A percentile compares a stretch with the other conserved stretches of the same genome.
phyloP scores from a whole-genome alignment of 2,888 invertebrate genomes.

The Drosophila mercatorum region DNA sequence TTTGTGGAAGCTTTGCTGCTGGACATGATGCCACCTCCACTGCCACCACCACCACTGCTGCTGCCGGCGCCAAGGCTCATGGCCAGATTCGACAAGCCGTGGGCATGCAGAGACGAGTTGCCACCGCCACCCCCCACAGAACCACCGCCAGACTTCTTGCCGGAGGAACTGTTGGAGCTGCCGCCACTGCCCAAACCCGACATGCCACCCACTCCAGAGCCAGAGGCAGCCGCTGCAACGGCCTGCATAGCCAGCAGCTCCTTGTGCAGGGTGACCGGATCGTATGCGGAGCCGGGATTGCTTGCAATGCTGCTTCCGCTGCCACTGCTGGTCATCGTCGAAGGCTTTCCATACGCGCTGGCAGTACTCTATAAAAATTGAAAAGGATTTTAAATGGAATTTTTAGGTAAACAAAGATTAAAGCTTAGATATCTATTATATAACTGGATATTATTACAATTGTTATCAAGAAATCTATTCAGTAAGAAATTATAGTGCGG shows the following conservation, averaged over 20 bases:
- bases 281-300: slow-evolving; percentile 83
- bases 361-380: slow-evolving; percentile 69
- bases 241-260: slow-evolving; percentile 85
- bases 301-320: slow-evolving; percentile 73
- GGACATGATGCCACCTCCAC: slow-evolving; percentile 53
- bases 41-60: slow-evolving; percentile 40
- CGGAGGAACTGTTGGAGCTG: slow-evolving; percentile 64
- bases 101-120: slow-evolving; percentile 59
- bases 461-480: no score
- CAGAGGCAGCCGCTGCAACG: slow-evolving; percentile 83
- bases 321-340: slow-evolving; percentile 76
- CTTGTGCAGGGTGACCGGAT: slow-evolving; percentile 84
- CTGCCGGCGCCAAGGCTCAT: slow-evolving; percentile 46
- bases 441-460: no score
- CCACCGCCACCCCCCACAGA: slow-evolving; percentile 33
- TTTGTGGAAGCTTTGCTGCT: slow-evolving; percentile 59
- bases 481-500: no score
- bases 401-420: no score
- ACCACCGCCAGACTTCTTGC: slow-evolving; percentile 56
- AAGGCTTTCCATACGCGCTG: slow-evolving; percentile 83
- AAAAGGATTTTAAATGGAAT: no score
- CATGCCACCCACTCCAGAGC: slow-evolving; percentile 58
- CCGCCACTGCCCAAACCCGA: slow-evolving; percentile 36
- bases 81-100: slow-evolving; percentile 58
- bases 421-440: no score